Base-by-base conservation (phyloP, 2,888 invertebrate species). In the Troides oblongomaculatus region DNA sequence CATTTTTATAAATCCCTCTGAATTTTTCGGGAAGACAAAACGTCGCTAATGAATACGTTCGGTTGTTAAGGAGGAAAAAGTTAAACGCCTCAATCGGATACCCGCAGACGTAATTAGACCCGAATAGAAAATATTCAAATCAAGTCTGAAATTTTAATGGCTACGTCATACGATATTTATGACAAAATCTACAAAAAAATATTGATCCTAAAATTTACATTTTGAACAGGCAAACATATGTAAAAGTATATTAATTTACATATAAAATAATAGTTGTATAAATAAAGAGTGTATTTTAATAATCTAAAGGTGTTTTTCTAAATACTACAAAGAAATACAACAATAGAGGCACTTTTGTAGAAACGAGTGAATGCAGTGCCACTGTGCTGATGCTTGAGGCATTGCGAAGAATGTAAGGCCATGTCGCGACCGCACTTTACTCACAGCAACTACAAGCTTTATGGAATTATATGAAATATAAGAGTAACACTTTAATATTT, bases 391-490 rank as follows among this genome's bases (percentile, higher is more conserved):
- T 46, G 46, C 68, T 70, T 59, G 43, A 70, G 69, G 58, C 59
- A 18, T 39, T 66, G 36, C 62, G 46, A 56, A 64, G 58, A 62
- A 43, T 8, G 61, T 17, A 43, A 50, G 23, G 62, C 50, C 14
- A 66, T 61, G 69, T 66, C 66, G 62, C 69, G 62, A 70, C 69
- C 69, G 59, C 66, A 66, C 69, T 70, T 66, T 59, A 58, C 62
- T 69, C 58, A 21, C 61, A 46, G 46, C 30, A 14, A 39, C 61
- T 18, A 21, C 59, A 18, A 3, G n/a, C 39, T 36, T 39, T 21
- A 57, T 64, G n/a, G 36, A 30, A 57, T 64, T 57, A 64, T 30
- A 7, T 39, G 39, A 64, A 56, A 10, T 59, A 14, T 17, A 59
- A 59, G 14, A 14, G 12, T 18, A n/a, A 60, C 60, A 36, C 39